Evolutionary conservation across 2,888 invertebrate species (phyloP).

Genomic region (Acrobasis repandana): DNA sequence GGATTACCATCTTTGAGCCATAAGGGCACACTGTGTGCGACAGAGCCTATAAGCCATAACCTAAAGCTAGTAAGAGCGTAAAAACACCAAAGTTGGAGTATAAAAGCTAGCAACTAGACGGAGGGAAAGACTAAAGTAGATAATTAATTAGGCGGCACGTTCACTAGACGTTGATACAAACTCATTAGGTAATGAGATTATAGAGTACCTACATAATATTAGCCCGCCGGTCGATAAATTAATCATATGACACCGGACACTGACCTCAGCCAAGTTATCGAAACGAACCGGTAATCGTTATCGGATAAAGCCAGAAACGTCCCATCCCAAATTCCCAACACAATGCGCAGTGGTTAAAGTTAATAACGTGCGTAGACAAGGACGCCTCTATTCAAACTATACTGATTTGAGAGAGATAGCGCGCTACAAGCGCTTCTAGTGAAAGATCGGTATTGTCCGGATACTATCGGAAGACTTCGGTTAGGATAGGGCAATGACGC

Average conservation of each 20-base stretch:
- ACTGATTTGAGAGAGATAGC: slow-evolving; percentile 29
- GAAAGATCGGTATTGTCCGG: slow-evolving; percentile 45
- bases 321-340: neutral
- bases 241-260: slow-evolving; percentile 23
- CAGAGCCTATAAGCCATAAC: no score
- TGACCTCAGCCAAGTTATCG: slow-evolving; percentile 24
- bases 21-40: no score
- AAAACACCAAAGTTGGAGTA: no score
- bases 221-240: neutral
- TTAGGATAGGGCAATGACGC: slow-evolving; percentile 35
- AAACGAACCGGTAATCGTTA: slow-evolving; percentile 30
- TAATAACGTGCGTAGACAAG: slow-evolving; percentile 19
- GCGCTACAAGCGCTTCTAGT: slow-evolving; percentile 26
- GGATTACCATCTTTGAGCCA: no score
- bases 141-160: no score
- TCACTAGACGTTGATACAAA: no score
- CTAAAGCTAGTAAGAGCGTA: no score
- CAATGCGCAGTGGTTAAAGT: slow-evolving; percentile 27
- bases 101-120: no score
- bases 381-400: slow-evolving; percentile 22
- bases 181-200: neutral
- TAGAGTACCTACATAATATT: neutral
- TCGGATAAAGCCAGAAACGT: slow-evolving; percentile 31
- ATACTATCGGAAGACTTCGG: slow-evolving; percentile 41
- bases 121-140: no score